Conservation (phyloP, 2,888 invertebrate species). For the Agrochola circellaris region DNA sequence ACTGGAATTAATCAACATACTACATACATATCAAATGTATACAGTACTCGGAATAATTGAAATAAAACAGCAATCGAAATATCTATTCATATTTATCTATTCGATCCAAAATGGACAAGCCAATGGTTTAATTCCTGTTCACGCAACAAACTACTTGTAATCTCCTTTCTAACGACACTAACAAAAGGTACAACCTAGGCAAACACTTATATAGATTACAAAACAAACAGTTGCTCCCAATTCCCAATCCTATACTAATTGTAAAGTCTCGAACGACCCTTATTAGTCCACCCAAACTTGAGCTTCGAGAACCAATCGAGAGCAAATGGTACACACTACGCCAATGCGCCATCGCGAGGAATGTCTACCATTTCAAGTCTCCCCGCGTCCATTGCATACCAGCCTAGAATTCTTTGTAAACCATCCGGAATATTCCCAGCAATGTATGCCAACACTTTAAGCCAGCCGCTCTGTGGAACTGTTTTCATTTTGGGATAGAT, state of each 20-base stretch:
- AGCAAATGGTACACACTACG: constrained; percentile 47
- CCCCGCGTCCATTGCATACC: constrained; percentile 57
- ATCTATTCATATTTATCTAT: no score
- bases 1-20: background rate
- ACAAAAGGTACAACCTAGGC: background rate
- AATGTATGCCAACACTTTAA: constrained; percentile 52
- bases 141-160: background rate
- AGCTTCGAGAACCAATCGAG: constrained; percentile 49
- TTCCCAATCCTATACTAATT: constrained; percentile 28
- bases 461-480: constrained; percentile 1
- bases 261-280: constrained; percentile 14
- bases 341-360: constrained; percentile 59
- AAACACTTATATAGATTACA: constrained; percentile 31
- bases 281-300: constrained; percentile 18
- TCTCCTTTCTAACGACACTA: background rate
- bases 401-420: constrained; percentile 46
- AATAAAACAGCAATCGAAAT: background rate
- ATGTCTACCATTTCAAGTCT: constrained; percentile 56
- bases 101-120: background rate
- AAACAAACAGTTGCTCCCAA: constrained; percentile 21
- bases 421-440: constrained; percentile 47
- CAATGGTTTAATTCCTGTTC: background rate
- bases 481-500: constrained; percentile 31
- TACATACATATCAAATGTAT: background rate
- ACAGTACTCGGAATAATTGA: background rate